Conservation (phyloP, 2,888 invertebrate genomes). For the Orthosia gothica region DNA sequence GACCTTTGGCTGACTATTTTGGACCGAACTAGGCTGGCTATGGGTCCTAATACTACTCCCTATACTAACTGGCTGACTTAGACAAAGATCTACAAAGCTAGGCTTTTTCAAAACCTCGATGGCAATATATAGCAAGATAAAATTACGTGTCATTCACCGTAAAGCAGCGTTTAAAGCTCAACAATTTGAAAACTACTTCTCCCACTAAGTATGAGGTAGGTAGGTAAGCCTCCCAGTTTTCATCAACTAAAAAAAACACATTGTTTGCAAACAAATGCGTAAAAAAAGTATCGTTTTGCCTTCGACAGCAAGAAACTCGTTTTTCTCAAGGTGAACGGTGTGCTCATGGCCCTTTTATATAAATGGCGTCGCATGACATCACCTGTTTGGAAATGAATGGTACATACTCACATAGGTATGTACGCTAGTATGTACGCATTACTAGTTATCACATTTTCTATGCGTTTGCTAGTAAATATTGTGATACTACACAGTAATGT, state of each 20-base stretch:
- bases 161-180: background rate
- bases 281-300: constrained; percentile 32
- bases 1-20: no score
- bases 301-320: constrained; percentile 46
- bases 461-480: constrained; percentile 20
- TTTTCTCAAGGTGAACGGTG: constrained; percentile 71
- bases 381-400: constrained; percentile 55
- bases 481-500: background rate
- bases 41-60: no score
- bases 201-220: background rate
- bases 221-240: constrained; percentile 14
- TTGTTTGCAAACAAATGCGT: constrained; percentile 56
- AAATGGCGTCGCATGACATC: constrained; percentile 73
- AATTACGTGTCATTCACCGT: background rate
- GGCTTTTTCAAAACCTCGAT: no score
- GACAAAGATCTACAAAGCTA: no score
- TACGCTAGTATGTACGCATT: constrained; percentile 2
- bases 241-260: constrained; percentile 36
- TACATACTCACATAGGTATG: background rate
- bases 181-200: background rate
- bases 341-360: constrained; percentile 75
- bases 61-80: no score
- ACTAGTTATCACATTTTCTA: constrained; percentile 22
- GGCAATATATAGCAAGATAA: no score
- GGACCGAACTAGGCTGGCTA: no score